phyloP scores from a whole-genome alignment of 2,888 invertebrate genomes.

The Eupeodes latifasciatus region DNA sequence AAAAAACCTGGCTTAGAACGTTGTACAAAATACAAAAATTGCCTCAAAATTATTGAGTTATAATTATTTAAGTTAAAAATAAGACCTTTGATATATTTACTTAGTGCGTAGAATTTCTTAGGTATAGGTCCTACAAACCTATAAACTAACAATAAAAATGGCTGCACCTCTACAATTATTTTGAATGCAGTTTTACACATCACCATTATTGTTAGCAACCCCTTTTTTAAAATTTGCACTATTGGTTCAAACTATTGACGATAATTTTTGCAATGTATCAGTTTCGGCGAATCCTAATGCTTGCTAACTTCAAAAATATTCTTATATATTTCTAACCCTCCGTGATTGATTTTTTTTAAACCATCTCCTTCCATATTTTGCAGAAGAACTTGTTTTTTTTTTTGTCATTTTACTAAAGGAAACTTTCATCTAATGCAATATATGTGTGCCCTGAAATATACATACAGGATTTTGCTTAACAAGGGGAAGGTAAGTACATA shows the following conservation, averaged over 20 bases:
- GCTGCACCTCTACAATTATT: not conserved
- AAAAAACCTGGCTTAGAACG: too few relatives aligned
- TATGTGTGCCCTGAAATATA: slow-evolving; percentile 6
- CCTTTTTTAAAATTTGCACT: not conserved
- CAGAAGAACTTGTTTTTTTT: slow-evolving; percentile 5
- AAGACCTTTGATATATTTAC: too few relatives aligned
- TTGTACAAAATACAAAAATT: too few relatives aligned
- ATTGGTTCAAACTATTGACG: not conserved
- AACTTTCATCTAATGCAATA: slow-evolving; percentile 9
- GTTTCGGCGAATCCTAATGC: slow-evolving; percentile 7
- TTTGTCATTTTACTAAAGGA: not conserved
- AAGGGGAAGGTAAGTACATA: slow-evolving; percentile 3
- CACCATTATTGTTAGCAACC: not conserved
- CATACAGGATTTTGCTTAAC: not conserved
- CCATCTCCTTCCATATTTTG: not conserved
- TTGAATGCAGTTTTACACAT: not conserved
- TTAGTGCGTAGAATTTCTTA: too few relatives aligned
- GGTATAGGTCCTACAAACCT: too few relatives aligned
- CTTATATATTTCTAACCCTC: not conserved
- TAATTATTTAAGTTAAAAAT: too few relatives aligned
- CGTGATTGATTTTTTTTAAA: not conserved
- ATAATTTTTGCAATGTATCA: slow-evolving; percentile 17
- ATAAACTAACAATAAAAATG: not conserved
- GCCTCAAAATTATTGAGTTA: too few relatives aligned
- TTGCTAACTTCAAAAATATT: not conserved